These are phyloP conservation scores for Sitta carolinensis DNA, from an alignment of 2,797 vertebrate genomes.

Conservation along the genomic window DNA sequence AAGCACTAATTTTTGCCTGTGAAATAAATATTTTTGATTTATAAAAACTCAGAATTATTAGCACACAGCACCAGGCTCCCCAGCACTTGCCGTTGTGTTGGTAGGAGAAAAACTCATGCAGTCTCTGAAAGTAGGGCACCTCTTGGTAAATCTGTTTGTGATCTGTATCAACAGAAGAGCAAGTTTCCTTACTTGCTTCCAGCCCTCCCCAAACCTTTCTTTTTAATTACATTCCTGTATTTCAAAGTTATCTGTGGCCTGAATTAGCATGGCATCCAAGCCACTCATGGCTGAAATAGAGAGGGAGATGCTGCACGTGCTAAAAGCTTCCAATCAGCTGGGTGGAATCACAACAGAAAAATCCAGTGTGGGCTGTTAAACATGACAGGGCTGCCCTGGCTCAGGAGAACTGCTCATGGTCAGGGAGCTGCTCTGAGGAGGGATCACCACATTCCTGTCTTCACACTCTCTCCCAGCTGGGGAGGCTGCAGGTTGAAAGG, in stretches of 20 bases:
- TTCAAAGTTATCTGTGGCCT: not conserved
- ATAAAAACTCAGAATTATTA: not conserved
- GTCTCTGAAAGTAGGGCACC: not conserved
- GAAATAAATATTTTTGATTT: not conserved
- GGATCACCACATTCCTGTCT: not conserved
- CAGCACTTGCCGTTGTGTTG: not conserved
- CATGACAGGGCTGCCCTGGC: not conserved
- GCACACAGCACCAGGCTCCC: not conserved
- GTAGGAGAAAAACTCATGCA: not conserved
- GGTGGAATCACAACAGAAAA: not conserved
- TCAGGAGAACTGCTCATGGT: not conserved
- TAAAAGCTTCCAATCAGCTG: conserved; percentile 7
- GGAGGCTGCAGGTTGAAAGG: not conserved
- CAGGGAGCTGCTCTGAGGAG: not conserved
- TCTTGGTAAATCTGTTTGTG: not conserved
- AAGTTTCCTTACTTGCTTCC: not conserved
- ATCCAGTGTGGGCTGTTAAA: not conserved
- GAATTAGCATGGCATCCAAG: not conserved
- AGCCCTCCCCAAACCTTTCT: not conserved
- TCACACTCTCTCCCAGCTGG: not conserved
- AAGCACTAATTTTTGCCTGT: not conserved
- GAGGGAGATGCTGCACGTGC: not conserved
- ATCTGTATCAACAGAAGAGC: not conserved
- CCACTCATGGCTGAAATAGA: not conserved
- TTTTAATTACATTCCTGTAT: not conserved